Percentiles rank a stretch among this genome's conserved stretches.
These are phyloP conservation scores for Anabas testudineus DNA, from an alignment of 2,797 vertebrate species.

Conservation along the genomic window DNA sequence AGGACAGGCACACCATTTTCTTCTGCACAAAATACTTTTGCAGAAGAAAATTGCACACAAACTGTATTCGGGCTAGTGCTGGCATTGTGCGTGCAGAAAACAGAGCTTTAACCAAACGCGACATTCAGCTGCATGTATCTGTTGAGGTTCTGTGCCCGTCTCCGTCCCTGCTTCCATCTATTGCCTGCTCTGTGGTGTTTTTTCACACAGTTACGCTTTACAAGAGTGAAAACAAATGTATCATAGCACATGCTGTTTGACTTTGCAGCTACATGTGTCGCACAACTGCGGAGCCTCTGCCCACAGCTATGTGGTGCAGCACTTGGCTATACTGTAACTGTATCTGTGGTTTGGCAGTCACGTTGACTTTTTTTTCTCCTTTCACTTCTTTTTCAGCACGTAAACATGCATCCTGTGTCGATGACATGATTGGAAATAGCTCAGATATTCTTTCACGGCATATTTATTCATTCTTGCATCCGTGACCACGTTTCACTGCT, in stretches of 20 bases:
- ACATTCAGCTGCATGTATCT: too few species aligned
- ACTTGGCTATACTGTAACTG: constrained; percentile 31
- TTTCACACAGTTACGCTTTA: background rate
- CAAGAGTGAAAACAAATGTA: background rate
- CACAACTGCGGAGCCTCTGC: constrained; percentile 16
- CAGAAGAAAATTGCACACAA: too few species aligned
- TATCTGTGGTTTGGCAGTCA: constrained; percentile 21
- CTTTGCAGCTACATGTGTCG: constrained; percentile 10
- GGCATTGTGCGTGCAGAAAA: too few species aligned
- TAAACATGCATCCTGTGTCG: constrained; percentile 15
- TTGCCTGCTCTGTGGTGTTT: background rate
- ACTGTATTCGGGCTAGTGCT: too few species aligned
- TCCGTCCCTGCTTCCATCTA: background rate
- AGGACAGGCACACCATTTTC: too few species aligned
- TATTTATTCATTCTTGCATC: constrained; percentile 30
- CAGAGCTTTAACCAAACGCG: too few species aligned
- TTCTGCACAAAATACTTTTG: too few species aligned
- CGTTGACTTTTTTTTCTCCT: constrained; percentile 13
- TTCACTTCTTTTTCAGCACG: constrained; percentile 9
- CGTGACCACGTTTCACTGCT: constrained; percentile 21
- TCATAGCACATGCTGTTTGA: constrained; percentile 19
- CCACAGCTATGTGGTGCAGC: constrained; percentile 12
- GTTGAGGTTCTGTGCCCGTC: too few species aligned
- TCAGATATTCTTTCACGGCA: constrained; percentile 26
- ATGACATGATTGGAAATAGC: constrained; percentile 14